phyloP scores from a whole-genome alignment of 1,140 invertebrate genomes.

The Psix sp. region DNA sequence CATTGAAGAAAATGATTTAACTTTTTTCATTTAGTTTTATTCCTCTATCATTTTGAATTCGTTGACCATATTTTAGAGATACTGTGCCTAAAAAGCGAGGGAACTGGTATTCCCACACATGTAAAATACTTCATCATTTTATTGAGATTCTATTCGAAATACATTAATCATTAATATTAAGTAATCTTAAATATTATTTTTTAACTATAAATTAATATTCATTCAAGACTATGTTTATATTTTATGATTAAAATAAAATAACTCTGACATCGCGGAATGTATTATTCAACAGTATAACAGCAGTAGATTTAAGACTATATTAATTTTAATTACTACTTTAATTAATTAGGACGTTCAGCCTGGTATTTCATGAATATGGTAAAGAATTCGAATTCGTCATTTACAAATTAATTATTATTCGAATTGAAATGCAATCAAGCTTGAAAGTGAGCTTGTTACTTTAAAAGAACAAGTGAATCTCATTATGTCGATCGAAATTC shows the following conservation, averaged over 20 bases:
- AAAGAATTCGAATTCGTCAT: too few species aligned
- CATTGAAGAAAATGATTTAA: neutral
- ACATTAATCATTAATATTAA: too few species aligned
- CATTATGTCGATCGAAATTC: too few species aligned
- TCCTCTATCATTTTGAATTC: constrained; percentile 18
- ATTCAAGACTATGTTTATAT: too few species aligned
- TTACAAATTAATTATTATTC: too few species aligned
- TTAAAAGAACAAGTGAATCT: too few species aligned
- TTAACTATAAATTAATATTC: too few species aligned
- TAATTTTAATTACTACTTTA: constrained; percentile 15
- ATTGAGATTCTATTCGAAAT: too few species aligned
- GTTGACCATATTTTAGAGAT: constrained; percentile 9
- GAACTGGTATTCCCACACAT: neutral
- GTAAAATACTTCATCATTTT: neutral
- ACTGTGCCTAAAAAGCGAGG: constrained; percentile 1
- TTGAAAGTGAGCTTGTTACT: too few species aligned
- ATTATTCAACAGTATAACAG: constrained; percentile 14
- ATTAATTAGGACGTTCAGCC: constrained; percentile 18
- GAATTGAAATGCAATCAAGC: too few species aligned
- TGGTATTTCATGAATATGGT: constrained; percentile 2
- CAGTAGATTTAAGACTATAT: constrained; percentile 17
- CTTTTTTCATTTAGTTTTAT: neutral
- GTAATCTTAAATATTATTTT: too few species aligned
- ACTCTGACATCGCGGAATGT: neutral
- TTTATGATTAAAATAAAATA: constrained; percentile 17